Conservation (phyloP, 2,888 invertebrate genomes). For the Notodonta ziczac region DNA sequence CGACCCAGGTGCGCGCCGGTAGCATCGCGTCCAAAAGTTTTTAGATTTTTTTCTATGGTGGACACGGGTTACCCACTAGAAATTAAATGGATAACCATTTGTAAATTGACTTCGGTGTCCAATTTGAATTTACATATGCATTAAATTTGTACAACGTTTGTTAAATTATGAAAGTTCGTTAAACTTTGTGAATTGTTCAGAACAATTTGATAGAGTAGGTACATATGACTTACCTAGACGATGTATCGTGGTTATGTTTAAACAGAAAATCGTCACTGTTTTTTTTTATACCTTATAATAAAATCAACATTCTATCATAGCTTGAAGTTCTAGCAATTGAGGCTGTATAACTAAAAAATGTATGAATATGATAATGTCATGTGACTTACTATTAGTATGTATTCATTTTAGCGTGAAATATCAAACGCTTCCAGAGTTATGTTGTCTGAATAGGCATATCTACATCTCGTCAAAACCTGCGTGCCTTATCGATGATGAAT, state of each 20-base stretch:
- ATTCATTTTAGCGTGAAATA: too few relatives aligned
- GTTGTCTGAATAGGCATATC: background rate
- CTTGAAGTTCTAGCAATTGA: too few relatives aligned
- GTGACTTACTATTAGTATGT: too few relatives aligned
- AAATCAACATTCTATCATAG: too few relatives aligned
- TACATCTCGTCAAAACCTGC: background rate
- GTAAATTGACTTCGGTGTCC: slow-evolving; percentile 58
- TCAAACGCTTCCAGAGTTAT: background rate
- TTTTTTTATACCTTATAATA: too few relatives aligned
- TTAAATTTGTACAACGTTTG: slow-evolving; percentile 34
- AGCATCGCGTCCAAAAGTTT: slow-evolving; percentile 72
- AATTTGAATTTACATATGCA: slow-evolving; percentile 58
- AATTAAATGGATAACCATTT: slow-evolving; percentile 72
- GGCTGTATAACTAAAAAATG: too few relatives aligned
- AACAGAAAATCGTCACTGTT: too few relatives aligned
- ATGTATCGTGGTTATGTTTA: too few relatives aligned
- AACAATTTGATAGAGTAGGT: slow-evolving; percentile 5
- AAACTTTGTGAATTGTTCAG: slow-evolving; percentile 12
- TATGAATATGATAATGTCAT: too few relatives aligned
- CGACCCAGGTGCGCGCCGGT: slow-evolving; percentile 81
- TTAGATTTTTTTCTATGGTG: slow-evolving; percentile 49
- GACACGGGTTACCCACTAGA: slow-evolving; percentile 41
- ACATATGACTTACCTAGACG: too few relatives aligned
- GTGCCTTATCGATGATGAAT: background rate
- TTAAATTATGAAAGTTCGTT: slow-evolving; percentile 33